These are phyloP conservation scores for Strigamia transsilvanica DNA, from an alignment of 2,888 invertebrate genomes.

Conservation along the genomic window DNA sequence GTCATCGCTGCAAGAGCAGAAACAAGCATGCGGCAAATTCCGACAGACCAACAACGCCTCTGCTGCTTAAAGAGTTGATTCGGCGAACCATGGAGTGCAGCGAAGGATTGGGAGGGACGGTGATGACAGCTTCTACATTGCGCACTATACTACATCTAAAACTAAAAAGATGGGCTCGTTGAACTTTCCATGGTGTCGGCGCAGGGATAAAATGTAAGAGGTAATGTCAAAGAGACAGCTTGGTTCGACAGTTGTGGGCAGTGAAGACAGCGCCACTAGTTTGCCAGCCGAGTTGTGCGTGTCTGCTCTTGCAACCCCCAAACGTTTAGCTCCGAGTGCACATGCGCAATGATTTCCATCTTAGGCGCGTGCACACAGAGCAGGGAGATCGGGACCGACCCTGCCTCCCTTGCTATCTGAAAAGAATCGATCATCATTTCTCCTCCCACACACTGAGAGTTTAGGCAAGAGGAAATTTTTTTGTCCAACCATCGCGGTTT, in stretches of 20 bases:
- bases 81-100: constrained; percentile 36
- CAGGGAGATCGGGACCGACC: constrained; percentile 43
- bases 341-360: constrained; percentile 49
- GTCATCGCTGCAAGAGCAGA: constrained; percentile 40
- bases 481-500: neutral
- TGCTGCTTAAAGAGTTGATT: constrained; percentile 22
- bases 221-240: constrained; percentile 46
- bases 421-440: constrained; percentile 49
- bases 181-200: constrained; percentile 48
- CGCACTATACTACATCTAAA: constrained; percentile 32
- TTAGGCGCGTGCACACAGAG: constrained; percentile 44
- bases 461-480: constrained; percentile 29
- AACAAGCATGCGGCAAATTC: constrained; percentile 34
- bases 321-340: constrained; percentile 33
- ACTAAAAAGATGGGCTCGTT: constrained; percentile 46
- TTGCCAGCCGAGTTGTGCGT: constrained; percentile 25
- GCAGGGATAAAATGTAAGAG: constrained; percentile 29
- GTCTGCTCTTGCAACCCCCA: constrained; percentile 33
- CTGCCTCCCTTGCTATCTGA: constrained; percentile 42
- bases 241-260: constrained; percentile 45
- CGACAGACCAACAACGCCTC: constrained; percentile 45
- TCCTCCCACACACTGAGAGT: constrained; percentile 48
- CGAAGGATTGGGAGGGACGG: neutral
- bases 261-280: constrained; percentile 35
- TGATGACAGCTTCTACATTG: constrained; percentile 48